Conservation (phyloP, 2,797 vertebrate genomes). For the Sternotherus odoratus region DNA sequence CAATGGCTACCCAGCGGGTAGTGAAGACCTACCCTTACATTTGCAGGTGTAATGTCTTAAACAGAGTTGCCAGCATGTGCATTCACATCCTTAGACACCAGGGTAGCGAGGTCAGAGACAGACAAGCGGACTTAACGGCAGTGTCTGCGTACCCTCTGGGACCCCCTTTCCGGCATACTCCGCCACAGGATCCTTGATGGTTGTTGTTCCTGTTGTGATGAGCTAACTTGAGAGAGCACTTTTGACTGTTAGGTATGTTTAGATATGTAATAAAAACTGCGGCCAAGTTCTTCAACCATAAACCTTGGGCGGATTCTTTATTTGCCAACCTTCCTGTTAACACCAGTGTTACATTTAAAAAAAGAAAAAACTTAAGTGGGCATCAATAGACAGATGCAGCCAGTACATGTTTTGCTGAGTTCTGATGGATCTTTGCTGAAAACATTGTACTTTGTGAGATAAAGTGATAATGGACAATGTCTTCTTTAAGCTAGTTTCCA, state of each 20-base stretch:
- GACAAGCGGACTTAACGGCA: too few species aligned
- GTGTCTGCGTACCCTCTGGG: too few species aligned
- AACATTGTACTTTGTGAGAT: neutral
- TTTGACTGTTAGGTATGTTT: neutral
- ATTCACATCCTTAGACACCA: neutral
- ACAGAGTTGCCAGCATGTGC: neutral
- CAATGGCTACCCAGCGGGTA: too few species aligned
- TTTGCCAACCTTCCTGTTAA: conserved; percentile 30
- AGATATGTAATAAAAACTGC: neutral
- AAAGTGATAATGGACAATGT: neutral
- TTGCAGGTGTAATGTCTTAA: neutral
- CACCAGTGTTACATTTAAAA: neutral
- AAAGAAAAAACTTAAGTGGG: conserved; percentile 9
- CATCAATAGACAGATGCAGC: neutral
- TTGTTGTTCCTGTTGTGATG: neutral
- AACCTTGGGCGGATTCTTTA: conserved; percentile 6
- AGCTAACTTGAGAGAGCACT: neutral
- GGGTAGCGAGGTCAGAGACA: too few species aligned
- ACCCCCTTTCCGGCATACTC: too few species aligned
- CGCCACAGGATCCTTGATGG: neutral
- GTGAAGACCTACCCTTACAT: too few species aligned
- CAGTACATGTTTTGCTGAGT: neutral
- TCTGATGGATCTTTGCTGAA: conserved; percentile 6
- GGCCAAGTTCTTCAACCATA: conserved; percentile 15
- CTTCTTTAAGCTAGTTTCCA: neutral